phyloP scores from a whole-genome alignment of 2,797 vertebrate genomes.

The Pangasius djambal region DNA sequence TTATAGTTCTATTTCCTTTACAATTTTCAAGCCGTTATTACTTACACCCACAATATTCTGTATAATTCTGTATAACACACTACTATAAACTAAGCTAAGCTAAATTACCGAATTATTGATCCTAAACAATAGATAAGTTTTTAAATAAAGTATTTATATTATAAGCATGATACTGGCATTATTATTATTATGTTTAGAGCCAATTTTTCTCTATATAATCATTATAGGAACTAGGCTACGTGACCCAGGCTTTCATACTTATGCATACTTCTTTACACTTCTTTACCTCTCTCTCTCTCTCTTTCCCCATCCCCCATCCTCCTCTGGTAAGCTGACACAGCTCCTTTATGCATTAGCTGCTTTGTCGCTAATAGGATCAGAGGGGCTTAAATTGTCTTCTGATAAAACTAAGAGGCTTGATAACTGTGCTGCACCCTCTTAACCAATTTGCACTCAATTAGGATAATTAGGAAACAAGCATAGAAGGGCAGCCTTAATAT shows the following conservation, averaged over 20 bases:
- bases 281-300: not conserved
- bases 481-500: slow-evolving; percentile 90
- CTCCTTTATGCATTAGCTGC: slow-evolving; percentile 87
- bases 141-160: too few species aligned
- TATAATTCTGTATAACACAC: not conserved
- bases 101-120: too few species aligned
- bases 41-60: not conserved
- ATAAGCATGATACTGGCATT: too few species aligned
- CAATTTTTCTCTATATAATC: not conserved
- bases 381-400: slow-evolving; percentile 88
- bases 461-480: slow-evolving; percentile 91
- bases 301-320: slow-evolving; percentile 66
- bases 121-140: too few species aligned
- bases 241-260: not conserved
- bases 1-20: not conserved
- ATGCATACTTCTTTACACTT: slow-evolving; percentile 2
- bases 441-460: slow-evolving; percentile 94
- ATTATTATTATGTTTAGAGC: not conserved
- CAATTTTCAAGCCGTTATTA: not conserved
- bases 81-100: too few species aligned
- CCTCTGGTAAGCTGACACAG: slow-evolving; percentile 87
- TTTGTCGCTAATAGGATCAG: slow-evolving; percentile 89
- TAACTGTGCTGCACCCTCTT: slow-evolving; percentile 86
- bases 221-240: not conserved
- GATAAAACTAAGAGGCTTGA: slow-evolving; percentile 91